Base-by-base conservation (phyloP, 2,888 invertebrate species). In the Sturmia bella region DNA sequence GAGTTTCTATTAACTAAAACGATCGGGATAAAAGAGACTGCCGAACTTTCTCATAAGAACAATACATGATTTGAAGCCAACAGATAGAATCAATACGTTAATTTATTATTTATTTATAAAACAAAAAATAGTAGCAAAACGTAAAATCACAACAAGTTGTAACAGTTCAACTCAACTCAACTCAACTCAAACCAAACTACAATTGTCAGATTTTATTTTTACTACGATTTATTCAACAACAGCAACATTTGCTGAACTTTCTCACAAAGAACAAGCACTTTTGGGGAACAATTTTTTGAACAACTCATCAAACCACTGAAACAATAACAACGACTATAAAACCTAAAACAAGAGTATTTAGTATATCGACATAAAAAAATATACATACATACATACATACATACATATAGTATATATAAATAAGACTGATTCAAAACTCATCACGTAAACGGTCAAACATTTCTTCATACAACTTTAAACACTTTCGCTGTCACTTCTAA, bases 301-400 rank as follows among this genome's bases (percentile, higher is more conserved):
- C n/a, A 61, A 69, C 12, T 43, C 24, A 56, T 41, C 52, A 70
- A 66, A 70, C 68, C 54, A 56, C 24, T 24, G 13, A 32, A 76
- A 68, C 70, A 85, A 61, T 64, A 85, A 83, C 76, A 70, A 66
- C 56, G 64, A 50, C 54, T 80, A 77, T 37, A 52, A 66, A 66
- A 54, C 24, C 7, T 54, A 56, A 19, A 41, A 32, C 9, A 52
- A 45, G 15, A 27, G 12, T 9, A 68, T 32, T 32, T 48, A 27
- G 37, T 63, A 13, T n/a, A 43, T 59, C 19, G 37, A 48, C 48
- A 32, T n/a, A n/a, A n/a, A 61, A 24, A 37, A 37, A 54, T 13
- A 56, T 37, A 12, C 52, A 54, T 21, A 73, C 19, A 19, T 19
- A n/a, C 7, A 27, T 32, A 43, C n/a, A n/a, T n/a, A n/a, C n/a